Percentiles rank a stretch among this genome's conserved stretches.
Conservation (phyloP, 2,888 invertebrate species). For the Sesia apiformis region DNA sequence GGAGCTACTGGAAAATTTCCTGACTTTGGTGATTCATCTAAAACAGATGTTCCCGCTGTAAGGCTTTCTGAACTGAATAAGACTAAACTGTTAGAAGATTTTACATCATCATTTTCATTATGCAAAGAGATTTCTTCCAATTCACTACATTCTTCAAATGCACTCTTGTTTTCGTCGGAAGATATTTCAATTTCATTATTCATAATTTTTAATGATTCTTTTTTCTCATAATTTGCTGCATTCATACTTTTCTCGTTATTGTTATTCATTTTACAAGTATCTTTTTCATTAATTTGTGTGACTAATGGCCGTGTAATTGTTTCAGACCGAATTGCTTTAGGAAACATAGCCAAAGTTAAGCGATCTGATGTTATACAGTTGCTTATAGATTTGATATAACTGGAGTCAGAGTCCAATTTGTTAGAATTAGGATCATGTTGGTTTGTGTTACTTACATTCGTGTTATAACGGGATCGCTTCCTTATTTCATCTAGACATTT, state of each 20-base stretch:
- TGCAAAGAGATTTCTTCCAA: neutral
- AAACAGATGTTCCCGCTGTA: too few species aligned
- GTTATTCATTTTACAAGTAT: neutral
- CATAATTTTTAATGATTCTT: too few species aligned
- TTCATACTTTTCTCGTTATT: neutral
- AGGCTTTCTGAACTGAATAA: too few species aligned
- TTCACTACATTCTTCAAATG: neutral
- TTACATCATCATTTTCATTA: neutral
- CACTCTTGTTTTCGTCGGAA: neutral
- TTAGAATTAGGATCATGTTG: conserved; percentile 2
- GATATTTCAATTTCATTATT: neutral
- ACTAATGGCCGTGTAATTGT: conserved; percentile 40
- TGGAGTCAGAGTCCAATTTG: conserved; percentile 7
- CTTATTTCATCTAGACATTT: conserved; percentile 50
- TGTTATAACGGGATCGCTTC: conserved; percentile 29
- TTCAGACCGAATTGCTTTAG: conserved; percentile 49
- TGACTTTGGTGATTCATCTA: too few species aligned
- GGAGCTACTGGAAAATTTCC: too few species aligned
- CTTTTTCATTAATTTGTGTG: neutral
- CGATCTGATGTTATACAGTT: conserved; percentile 38
- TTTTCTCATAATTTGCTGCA: neutral
- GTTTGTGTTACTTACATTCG: conserved; percentile 1
- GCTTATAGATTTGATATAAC: conserved; percentile 10
- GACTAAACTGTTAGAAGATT: too few species aligned
- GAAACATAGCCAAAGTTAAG: conserved; percentile 44